These are phyloP conservation scores for Ceyx margarethae DNA, from an alignment of 2,113 vertebrate species.

Conservation along the genomic window DNA sequence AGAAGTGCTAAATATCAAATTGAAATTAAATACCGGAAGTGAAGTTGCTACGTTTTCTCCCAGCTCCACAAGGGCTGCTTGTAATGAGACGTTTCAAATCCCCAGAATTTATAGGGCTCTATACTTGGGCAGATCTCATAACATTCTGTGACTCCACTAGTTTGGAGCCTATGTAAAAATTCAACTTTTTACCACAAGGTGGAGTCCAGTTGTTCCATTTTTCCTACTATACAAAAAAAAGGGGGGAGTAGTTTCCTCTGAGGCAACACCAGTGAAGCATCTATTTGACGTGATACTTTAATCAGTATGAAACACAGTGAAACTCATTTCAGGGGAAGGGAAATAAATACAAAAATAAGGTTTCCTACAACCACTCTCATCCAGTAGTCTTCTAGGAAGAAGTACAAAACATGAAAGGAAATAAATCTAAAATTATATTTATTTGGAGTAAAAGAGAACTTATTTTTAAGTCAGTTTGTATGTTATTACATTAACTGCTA, in stretches of 20 bases:
- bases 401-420: not conserved
- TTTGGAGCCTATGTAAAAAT: not conserved
- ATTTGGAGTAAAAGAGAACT: not conserved
- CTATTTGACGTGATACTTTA: not conserved
- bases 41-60: not conserved
- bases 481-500: not conserved
- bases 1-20: not conserved
- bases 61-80: not conserved
- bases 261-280: not conserved
- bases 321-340: not conserved
- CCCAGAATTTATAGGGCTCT: not conserved
- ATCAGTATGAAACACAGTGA: not conserved
- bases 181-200: not conserved
- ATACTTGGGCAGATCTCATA: rapidly evolving
- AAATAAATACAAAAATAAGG: not conserved
- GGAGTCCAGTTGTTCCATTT: not conserved
- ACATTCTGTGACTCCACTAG: not conserved
- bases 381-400: not conserved
- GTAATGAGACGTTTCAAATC: not conserved
- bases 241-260: not conserved
- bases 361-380: not conserved
- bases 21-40: not conserved
- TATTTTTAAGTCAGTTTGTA: not conserved
- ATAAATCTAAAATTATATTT: not conserved
- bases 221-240: not conserved